Evolutionary conservation across 2,888 invertebrate species (phyloP).

Genomic region (Metalampra italica): DNA sequence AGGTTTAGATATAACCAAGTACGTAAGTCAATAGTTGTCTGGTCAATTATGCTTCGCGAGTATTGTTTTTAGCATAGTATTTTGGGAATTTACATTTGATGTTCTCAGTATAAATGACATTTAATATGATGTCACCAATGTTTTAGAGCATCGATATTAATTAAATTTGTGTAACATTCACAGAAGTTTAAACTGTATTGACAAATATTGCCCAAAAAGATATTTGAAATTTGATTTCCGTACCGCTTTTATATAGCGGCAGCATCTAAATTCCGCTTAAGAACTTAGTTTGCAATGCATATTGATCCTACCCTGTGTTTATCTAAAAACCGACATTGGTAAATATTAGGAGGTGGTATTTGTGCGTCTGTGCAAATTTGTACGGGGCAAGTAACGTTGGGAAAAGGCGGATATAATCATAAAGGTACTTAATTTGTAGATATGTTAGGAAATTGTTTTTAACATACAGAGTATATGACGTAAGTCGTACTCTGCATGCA

Average conservation of each 20-base stretch:
- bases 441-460: not conserved
- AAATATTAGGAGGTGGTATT: conserved; percentile 9
- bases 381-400: not conserved
- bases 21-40: not conserved
- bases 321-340: not conserved
- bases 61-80: too few relatives aligned
- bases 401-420: not conserved
- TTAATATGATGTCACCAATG: not conserved
- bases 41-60: too few relatives aligned
- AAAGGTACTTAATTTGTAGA: not conserved
- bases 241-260: too few relatives aligned
- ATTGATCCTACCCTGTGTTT: not conserved
- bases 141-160: conserved; percentile 1
- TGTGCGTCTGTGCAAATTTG: conserved; percentile 6
- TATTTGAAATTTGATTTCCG: not conserved
- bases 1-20: not conserved
- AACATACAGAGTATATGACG: not conserved
- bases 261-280: not conserved
- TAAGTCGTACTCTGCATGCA: too few relatives aligned
- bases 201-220: not conserved
- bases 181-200: not conserved
- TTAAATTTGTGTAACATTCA: not conserved
- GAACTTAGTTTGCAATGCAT: not conserved
- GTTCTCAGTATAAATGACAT: too few relatives aligned
- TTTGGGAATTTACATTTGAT: too few relatives aligned